These are phyloP conservation scores for Halocaridina rubra DNA, from an alignment of 2,888 invertebrate genomes.

Conservation along the genomic window DNA sequence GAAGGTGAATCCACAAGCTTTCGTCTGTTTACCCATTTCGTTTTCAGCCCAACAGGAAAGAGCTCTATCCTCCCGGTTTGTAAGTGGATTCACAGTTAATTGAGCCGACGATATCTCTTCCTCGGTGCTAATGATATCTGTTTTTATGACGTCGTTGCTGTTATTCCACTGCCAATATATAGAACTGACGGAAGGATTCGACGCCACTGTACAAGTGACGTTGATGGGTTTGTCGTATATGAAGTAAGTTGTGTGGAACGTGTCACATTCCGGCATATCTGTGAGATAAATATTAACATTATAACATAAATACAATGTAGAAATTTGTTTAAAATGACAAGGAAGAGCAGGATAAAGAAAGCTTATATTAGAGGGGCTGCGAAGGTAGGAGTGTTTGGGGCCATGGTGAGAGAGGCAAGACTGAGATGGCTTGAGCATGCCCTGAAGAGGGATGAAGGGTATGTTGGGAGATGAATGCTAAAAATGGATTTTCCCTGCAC, in stretches of 20 bases:
- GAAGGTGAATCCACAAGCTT: conserved; percentile 55
- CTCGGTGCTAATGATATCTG: background rate
- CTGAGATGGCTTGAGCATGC: too few relatives aligned
- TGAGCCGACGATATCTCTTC: conserved; percentile 37
- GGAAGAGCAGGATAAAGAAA: background rate
- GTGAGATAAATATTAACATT: too few relatives aligned
- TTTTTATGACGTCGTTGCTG: conserved; percentile 53
- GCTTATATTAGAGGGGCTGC: background rate
- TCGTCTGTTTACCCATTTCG: conserved; percentile 50
- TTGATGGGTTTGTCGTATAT: conserved; percentile 63
- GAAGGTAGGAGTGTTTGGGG: background rate
- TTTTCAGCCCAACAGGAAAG: conserved; percentile 63
- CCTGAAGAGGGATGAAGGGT: too few relatives aligned
- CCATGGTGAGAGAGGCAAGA: background rate
- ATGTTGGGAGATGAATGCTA: too few relatives aligned
- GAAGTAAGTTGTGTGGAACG: conserved; percentile 58
- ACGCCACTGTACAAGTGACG: conserved; percentile 58
- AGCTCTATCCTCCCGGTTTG: conserved; percentile 49
- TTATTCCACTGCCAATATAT: conserved; percentile 62
- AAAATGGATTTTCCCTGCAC: too few relatives aligned
- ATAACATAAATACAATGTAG: background rate
- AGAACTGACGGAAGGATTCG: conserved; percentile 52
- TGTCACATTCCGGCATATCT: conserved; percentile 57
- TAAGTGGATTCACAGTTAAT: conserved; percentile 47
- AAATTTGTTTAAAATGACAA: background rate